Evolutionary conservation across 1,140 invertebrate species (phyloP).

Genomic region (Zaprionus inermis): DNA sequence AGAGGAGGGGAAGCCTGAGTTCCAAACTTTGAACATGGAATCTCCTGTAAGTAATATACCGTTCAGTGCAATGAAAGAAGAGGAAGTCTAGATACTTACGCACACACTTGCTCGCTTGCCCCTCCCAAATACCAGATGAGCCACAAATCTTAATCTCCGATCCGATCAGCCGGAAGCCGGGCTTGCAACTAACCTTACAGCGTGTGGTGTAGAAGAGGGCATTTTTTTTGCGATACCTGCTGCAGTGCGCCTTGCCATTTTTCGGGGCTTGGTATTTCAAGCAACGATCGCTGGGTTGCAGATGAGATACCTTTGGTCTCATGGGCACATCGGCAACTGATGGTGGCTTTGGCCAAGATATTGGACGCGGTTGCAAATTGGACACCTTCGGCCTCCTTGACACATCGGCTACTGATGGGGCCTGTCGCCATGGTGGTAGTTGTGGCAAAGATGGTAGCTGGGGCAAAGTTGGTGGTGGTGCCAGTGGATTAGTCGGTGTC

Average conservation of each 20-base stretch:
- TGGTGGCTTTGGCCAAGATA: not conserved
- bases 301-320: not conserved
- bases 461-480: not conserved
- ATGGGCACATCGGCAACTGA: not conserved
- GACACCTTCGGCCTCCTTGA: not conserved
- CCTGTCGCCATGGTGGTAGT: not conserved
- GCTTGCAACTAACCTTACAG: slow-evolving; percentile 86
- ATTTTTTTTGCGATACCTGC: slow-evolving; percentile 73
- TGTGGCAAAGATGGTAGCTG: not conserved
- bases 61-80: not conserved
- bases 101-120: slow-evolving; percentile 84
- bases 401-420: not conserved
- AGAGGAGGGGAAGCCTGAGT: not conserved
- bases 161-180: slow-evolving; percentile 85
- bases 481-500: not conserved
- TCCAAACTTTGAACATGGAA: not conserved
- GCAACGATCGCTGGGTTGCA: slow-evolving; percentile 74
- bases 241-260: slow-evolving; percentile 83
- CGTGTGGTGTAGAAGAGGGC: slow-evolving; percentile 84
- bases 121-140: slow-evolving; percentile 85
- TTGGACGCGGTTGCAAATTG: slow-evolving; percentile 25
- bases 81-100: slow-evolving; percentile 78
- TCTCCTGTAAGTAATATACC: not conserved
- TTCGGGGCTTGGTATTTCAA: slow-evolving; percentile 73
- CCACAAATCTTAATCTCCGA: slow-evolving; percentile 85